Evolutionary conservation across 1,140 invertebrate species (phyloP), one percentile per base, ranked within the genome.

Genomic region (Anadara kagoshimensis): DNA sequence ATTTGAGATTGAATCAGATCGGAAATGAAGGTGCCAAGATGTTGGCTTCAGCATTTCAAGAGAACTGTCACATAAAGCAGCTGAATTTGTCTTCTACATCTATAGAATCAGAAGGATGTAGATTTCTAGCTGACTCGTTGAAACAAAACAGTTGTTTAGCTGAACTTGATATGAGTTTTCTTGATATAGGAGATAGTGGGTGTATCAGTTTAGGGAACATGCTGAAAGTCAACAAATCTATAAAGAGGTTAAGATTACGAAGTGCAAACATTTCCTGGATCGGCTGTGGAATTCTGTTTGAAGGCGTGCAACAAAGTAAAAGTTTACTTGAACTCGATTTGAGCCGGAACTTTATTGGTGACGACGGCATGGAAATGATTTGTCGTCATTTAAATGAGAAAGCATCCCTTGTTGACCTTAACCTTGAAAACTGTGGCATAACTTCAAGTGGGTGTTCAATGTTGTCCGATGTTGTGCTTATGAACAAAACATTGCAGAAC

Each of bases 381-480:
- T 66, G 77, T 36, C 76, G 75, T 11, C 81, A 84, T 63, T 41
- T 86, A 51, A 75, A 76, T 36, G 82, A 84, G 8, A 78, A 83
- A n/a, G 77, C 79, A 1, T 58, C 65, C 11, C 63, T 87, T 20
- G 67, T 75, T 22, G 84, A 86, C 16, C 43, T 88, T 8, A 85
- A 82, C 70, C 68, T 88, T 12, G 86, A 88, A 68, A 86, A 85
- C 67, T 88, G 87, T 76, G 82, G 81, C 12, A 72, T 87, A 16
- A 85, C 84, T 8, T 64, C 73, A 8, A 62, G 51, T 16, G 86
- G 82, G 7, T 85, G 83, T 72, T 75, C 79, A 3, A 62, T 75
- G 22, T 62, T 88, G 26, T 80, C 83, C 22, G 79, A 86, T 59
- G 68, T 86, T 10, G 73, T 88, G 22, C 62, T 79, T 18, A 78